Percentiles rank a stretch among this genome's conserved stretches.
Conservation (phyloP, 2,797 vertebrate genomes). For the Sylvilagus floridanus region DNA sequence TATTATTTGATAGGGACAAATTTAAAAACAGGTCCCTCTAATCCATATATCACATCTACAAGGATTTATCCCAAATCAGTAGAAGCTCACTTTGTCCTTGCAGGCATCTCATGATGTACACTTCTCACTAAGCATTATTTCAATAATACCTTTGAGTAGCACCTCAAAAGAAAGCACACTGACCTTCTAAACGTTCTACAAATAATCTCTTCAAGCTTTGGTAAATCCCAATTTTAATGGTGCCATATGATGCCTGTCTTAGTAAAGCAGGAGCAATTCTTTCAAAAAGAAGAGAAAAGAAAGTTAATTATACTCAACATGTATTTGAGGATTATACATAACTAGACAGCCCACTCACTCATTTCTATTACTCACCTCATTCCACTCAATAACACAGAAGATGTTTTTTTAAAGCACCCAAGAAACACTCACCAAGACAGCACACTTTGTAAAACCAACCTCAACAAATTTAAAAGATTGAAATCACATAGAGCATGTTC, state of each 20-base stretch:
- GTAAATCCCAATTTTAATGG: slow-evolving; percentile 98
- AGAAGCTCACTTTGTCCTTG: slow-evolving; percentile 40
- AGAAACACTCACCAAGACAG: slow-evolving; percentile 37
- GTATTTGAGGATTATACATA: slow-evolving; percentile 49
- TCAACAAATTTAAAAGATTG: slow-evolving; percentile 38
- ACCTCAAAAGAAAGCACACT: slow-evolving; percentile 74
- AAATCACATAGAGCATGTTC: slow-evolving; percentile 40
- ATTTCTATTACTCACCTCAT: slow-evolving; percentile 49
- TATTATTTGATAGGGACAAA: neutral
- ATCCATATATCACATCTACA: slow-evolving; percentile 8
- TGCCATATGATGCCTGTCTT: slow-evolving; percentile 97
- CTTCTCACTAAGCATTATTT: slow-evolving; percentile 59
- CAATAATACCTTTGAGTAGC: slow-evolving; percentile 65
- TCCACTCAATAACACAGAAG: slow-evolving; percentile 37
- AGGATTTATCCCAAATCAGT: slow-evolving; percentile 46
- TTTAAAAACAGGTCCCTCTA: slow-evolving; percentile 46
- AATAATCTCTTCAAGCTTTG: slow-evolving; percentile 97
- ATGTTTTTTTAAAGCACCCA: slow-evolving; percentile 32
- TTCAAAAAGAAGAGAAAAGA: neutral
- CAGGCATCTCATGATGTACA: slow-evolving; percentile 62
- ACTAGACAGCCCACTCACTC: slow-evolving; percentile 37
- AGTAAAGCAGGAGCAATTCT: slow-evolving; percentile 96
- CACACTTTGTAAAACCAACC: slow-evolving; percentile 62
- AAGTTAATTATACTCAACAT: slow-evolving; percentile 56
- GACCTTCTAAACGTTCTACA: slow-evolving; percentile 95